Percentiles rank a stretch among this genome's conserved stretches.
Evolutionary conservation across 2,888 invertebrate species (phyloP).

Genomic region (Ceraclea dissimilis): DNA sequence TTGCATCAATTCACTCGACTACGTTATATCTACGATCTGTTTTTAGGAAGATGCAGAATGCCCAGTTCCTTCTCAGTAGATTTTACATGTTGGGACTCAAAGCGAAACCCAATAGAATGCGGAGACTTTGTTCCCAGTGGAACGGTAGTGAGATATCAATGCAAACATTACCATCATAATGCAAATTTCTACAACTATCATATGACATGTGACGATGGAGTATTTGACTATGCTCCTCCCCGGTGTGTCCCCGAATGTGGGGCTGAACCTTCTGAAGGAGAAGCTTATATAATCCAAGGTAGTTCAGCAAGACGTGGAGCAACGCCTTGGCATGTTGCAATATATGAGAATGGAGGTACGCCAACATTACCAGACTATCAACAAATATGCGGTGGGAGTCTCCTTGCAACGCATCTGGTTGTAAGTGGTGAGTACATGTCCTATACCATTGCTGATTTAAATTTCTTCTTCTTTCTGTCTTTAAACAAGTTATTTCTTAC

Average conservation of each 20-base stretch:
- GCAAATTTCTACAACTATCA: background rate
- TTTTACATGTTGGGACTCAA: background rate
- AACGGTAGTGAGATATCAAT: background rate
- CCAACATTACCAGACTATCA: background rate
- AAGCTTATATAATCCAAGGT: background rate
- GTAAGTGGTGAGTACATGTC: background rate
- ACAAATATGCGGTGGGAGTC: background rate
- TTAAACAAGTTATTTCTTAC: no score
- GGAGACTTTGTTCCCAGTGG: background rate
- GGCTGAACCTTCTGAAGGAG: background rate
- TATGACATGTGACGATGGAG: slow-evolving; percentile 7
- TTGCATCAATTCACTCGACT: no score
- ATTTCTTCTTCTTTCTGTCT: no score
- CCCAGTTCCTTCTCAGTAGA: background rate
- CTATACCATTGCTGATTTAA: no score
- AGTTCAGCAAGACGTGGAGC: background rate
- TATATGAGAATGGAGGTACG: background rate
- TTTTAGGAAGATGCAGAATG: slow-evolving; percentile 2
- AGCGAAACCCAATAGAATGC: background rate
- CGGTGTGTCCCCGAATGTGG: slow-evolving; percentile 2
- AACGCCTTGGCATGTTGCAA: background rate
- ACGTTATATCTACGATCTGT: no score
- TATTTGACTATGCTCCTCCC: background rate
- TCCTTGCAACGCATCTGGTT: background rate
- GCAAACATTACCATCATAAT: background rate